Percentiles rank a stretch among this genome's conserved stretches.
phyloP scores from a whole-genome alignment of 2,113 vertebrate genomes.

The Neodontobutis hainanensis region DNA sequence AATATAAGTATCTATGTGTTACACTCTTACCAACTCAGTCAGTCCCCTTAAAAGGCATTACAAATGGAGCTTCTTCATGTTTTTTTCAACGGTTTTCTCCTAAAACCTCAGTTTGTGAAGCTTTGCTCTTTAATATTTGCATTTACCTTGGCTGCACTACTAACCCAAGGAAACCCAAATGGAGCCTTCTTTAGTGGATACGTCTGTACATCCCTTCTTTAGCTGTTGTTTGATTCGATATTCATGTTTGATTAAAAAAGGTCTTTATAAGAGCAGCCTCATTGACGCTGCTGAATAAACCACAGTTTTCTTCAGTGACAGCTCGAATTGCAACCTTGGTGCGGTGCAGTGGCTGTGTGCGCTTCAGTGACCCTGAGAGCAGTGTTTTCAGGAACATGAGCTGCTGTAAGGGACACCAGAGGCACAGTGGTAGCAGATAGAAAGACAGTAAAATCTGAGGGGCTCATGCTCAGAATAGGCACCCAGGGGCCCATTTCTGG shows the following conservation, averaged over 20 bases:
- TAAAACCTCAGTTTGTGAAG: too few species aligned
- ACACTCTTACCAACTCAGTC: too few species aligned
- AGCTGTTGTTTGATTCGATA: background rate
- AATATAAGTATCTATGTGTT: too few species aligned
- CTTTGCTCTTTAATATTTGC: too few species aligned
- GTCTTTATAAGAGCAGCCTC: background rate
- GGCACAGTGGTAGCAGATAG: slow-evolving; percentile 41
- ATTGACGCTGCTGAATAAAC: slow-evolving; percentile 30
- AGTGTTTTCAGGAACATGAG: slow-evolving; percentile 33
- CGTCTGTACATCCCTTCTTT: background rate
- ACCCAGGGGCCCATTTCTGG: slow-evolving; percentile 2
- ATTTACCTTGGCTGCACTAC: too few species aligned
- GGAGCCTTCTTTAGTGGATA: background rate
- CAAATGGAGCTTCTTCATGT: too few species aligned
- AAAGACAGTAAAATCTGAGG: slow-evolving; percentile 14
- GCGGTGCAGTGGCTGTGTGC: slow-evolving; percentile 13
- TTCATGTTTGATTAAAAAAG: slow-evolving; percentile 1
- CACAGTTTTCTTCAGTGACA: slow-evolving; percentile 14
- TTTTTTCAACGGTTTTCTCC: too few species aligned
- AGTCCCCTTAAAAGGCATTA: too few species aligned
- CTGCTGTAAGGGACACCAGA: slow-evolving; percentile 41
- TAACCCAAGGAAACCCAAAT: too few species aligned
- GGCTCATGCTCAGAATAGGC: slow-evolving; percentile 38
- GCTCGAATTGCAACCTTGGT: slow-evolving; percentile 28
- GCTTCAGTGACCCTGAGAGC: slow-evolving; percentile 30